These are phyloP conservation scores for Pollenia labialis DNA, from an alignment of 2,888 invertebrate genomes.

Conservation along the genomic window DNA sequence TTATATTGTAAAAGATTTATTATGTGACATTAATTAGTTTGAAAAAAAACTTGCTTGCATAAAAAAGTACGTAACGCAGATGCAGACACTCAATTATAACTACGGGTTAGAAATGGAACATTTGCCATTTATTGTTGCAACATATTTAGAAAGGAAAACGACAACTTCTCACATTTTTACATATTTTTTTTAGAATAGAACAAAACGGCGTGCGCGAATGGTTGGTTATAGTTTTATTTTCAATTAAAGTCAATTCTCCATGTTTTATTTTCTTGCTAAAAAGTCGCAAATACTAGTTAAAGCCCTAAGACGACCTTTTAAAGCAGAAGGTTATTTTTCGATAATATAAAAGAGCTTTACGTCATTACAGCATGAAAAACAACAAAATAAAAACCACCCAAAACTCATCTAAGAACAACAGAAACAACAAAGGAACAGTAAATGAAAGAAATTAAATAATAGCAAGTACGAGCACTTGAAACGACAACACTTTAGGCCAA, in stretches of 20 bases:
- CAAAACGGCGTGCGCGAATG: too few species aligned
- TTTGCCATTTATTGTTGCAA: too few species aligned
- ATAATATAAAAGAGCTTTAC: constrained; percentile 47
- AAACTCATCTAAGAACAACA: constrained; percentile 17
- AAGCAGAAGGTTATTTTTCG: constrained; percentile 46
- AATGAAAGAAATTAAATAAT: constrained; percentile 27
- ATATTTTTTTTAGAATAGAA: too few species aligned
- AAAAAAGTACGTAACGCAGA: too few species aligned
- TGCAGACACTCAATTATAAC: too few species aligned
- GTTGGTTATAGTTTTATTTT: neutral
- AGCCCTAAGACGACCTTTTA: constrained; percentile 9
- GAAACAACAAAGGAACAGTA: constrained; percentile 7
- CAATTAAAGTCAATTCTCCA: neutral
- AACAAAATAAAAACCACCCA: constrained; percentile 24
- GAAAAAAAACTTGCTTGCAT: too few species aligned
- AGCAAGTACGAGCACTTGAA: constrained; percentile 20
- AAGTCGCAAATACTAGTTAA: neutral
- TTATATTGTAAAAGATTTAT: too few species aligned
- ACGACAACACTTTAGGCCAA: constrained; percentile 16
- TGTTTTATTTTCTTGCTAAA: constrained; percentile 22
- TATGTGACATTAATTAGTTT: too few species aligned
- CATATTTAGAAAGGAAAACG: too few species aligned
- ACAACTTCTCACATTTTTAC: too few species aligned
- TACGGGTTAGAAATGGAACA: too few species aligned
- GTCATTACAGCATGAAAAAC: neutral